Base-by-base conservation (phyloP, 2,797 vertebrate species). In the Anableps anableps region DNA sequence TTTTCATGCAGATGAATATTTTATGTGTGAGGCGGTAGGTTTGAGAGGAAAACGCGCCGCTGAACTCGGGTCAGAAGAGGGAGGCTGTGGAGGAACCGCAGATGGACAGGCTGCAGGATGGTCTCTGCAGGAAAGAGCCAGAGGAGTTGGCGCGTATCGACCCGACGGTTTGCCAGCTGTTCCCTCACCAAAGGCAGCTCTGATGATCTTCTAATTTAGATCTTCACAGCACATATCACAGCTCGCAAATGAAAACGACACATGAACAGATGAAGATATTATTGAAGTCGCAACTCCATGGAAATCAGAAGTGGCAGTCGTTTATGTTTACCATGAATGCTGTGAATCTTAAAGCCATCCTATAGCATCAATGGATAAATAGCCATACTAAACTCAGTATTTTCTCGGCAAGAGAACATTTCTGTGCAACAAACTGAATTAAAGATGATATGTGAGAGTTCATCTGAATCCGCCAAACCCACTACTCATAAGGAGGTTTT, bases 61-160 rank as follows among this genome's bases (percentile, higher is more conserved):
- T 87, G 89, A 88, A 84, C 91, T 23, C 64, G 80, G 85, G 76
- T 84, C 75, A 77, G 82, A 79, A 64, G 77, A 76, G 41, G 38
- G 84, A 80, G 72, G 2, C 84, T 34, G 83, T 45, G 83, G 72
- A 80, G 79, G 86, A 84, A 74, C 53, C 77, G 41, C 92, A 93
- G 91, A 92, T 88, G 90, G 88, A 88, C 80, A 36, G 78, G 86
- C 83, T 88, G 83, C 90, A 78, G 8, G 87, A 87, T 80, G 87
- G 86, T 80, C 84, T 91, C 73, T 79, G 88, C 83, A 86, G 62
- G 60, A 80, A 86, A 86, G 45, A 89, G 89, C 87, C 90, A 89
- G 90, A 89, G 88, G 92, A 90, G 80, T 58, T 88, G 91, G 86
- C 85, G 82, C 85, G 74, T 41, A 60, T 72, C 76, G 31, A 34